Percentiles rank a stretch among this genome's conserved stretches.
phyloP scores from a whole-genome alignment of 2,797 vertebrate genomes.

The Gymnoscopelus microlampas region DNA sequence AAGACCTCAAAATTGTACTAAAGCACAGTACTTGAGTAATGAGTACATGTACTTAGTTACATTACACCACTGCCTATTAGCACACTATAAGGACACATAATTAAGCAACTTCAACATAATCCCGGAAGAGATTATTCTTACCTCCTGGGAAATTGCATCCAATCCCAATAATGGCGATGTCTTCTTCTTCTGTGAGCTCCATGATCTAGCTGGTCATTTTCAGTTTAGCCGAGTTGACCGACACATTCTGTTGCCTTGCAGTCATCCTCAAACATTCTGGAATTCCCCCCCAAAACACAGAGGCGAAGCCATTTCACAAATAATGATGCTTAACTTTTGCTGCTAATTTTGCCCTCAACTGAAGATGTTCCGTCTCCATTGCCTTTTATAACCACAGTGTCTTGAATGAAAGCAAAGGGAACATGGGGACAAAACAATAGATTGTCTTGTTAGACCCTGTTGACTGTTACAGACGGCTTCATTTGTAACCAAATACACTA shows the following conservation, averaged over 20 bases:
- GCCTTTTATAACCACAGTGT: constrained; percentile 52
- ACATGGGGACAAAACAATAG: constrained; percentile 40
- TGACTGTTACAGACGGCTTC: constrained; percentile 19
- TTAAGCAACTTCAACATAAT: background rate
- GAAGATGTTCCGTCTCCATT: background rate
- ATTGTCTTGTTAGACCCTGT: constrained; percentile 32
- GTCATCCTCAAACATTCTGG: constrained; percentile 21
- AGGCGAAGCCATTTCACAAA: constrained; percentile 5
- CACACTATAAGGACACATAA: too few relatives aligned
- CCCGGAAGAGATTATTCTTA: constrained; percentile 36
- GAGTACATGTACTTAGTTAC: too few relatives aligned
- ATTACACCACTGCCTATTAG: too few relatives aligned
- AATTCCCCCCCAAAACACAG: background rate
- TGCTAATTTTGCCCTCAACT: constrained; percentile 13
- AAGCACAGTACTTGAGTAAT: too few relatives aligned
- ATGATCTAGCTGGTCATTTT: constrained; percentile 34
- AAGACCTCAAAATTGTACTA: too few relatives aligned
- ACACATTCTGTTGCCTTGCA: background rate
- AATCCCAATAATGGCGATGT: constrained; percentile 86
- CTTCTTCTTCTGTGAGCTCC: constrained; percentile 63
- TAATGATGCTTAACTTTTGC: background rate
- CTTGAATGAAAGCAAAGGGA: constrained; percentile 14
- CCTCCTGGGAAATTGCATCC: constrained; percentile 89
- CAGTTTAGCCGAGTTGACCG: background rate
- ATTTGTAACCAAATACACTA: constrained; percentile 68